A percentile compares a stretch with the other conserved stretches of the same genome.
Evolutionary conservation across 2,888 invertebrate genomes (phyloP).

Genomic region (Blera fallax): DNA sequence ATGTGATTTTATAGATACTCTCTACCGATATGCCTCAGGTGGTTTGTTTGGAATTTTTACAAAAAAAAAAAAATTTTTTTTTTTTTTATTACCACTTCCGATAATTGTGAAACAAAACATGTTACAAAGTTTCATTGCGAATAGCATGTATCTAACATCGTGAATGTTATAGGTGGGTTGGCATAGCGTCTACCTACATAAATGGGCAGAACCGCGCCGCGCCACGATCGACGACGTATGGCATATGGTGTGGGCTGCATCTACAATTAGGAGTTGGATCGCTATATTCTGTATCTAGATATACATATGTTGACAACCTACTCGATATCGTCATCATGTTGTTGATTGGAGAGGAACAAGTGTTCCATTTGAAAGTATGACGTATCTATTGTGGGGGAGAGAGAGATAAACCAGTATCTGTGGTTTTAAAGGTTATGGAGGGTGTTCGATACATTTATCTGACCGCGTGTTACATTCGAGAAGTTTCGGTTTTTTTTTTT

Average conservation of each 20-base stretch:
- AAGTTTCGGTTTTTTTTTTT: constrained; percentile 29
- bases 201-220: constrained; percentile 53
- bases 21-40: constrained; percentile 17
- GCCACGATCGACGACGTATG: constrained; percentile 49
- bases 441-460: not conserved
- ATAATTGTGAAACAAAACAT: constrained; percentile 61
- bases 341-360: constrained; percentile 35
- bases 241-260: constrained; percentile 59
- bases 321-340: constrained; percentile 32
- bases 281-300: not conserved
- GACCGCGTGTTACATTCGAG: constrained; percentile 21
- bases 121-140: constrained; percentile 42
- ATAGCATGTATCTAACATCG: constrained; percentile 39
- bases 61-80: not conserved
- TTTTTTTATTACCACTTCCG: constrained; percentile 52
- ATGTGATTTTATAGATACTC: too few relatives aligned
- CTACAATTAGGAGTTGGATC: constrained; percentile 34
- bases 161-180: constrained; percentile 55
- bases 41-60: constrained; percentile 23
- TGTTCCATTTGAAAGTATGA: constrained; percentile 42
- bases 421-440: constrained; percentile 18
- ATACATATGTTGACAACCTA: constrained; percentile 18
- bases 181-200: constrained; percentile 61
- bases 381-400: not conserved
- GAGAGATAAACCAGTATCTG: constrained; percentile 35